These are phyloP conservation scores for Cephus rjabovi DNA, from an alignment of 2,888 invertebrate species.

Conservation along the genomic window DNA sequence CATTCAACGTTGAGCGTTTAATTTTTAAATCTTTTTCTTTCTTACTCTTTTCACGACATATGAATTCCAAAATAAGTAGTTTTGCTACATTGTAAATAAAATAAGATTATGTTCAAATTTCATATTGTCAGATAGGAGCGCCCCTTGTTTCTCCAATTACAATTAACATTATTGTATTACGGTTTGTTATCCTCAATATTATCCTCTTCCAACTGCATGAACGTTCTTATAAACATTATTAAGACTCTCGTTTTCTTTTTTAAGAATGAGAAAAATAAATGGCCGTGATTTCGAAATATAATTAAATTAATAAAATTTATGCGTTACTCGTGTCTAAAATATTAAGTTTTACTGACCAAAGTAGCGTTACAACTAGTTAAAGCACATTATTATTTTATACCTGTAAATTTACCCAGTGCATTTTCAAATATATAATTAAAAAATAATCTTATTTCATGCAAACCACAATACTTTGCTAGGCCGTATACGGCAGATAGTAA, in stretches of 20 bases:
- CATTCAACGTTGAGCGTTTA: neutral
- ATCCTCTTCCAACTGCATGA: neutral
- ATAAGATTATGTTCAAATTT: neutral
- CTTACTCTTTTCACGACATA: neutral
- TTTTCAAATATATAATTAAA: neutral
- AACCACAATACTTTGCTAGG: neutral
- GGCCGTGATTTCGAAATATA: neutral
- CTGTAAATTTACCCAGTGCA: neutral
- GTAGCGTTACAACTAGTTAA: neutral
- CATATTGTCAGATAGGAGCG: neutral
- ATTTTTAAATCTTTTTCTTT: neutral
- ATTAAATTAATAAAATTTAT: conserved; percentile 1
- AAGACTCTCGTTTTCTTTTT: neutral
- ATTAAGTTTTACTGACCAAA: neutral
- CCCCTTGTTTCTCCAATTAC: neutral
- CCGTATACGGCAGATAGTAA: neutral
- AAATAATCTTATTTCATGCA: neutral
- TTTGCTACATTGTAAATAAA: neutral
- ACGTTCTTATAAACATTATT: neutral
- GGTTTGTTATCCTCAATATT: neutral
- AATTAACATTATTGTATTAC: neutral
- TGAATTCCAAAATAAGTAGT: neutral
- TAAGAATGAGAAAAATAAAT: neutral
- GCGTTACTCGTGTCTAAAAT: neutral
- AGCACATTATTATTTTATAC: neutral